Conservation (phyloP, 2,888 invertebrate species). For the Philereme vetulata region DNA sequence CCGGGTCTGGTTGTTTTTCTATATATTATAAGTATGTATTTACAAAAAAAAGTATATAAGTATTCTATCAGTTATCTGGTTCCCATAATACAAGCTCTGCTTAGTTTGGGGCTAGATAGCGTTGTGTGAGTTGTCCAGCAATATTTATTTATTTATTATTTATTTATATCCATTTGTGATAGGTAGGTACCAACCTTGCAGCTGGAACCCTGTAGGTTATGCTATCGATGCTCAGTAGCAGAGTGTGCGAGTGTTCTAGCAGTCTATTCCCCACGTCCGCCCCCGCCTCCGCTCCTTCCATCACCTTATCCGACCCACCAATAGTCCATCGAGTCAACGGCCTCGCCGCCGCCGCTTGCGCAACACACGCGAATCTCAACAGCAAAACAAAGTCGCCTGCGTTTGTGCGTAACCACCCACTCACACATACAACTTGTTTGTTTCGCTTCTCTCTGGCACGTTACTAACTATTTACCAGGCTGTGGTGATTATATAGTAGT, state of each 20-base stretch:
- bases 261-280: not conserved
- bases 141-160: no score
- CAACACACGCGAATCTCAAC: constrained; percentile 82
- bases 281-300: constrained; percentile 47
- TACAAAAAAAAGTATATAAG: no score
- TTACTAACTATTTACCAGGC: constrained; percentile 11
- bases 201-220: not conserved
- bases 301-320: constrained; percentile 24
- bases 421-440: constrained; percentile 46
- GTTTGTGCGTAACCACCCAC: constrained; percentile 55
- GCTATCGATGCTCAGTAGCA: not conserved
- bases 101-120: no score
- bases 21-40: no score
- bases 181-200: no score
- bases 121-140: no score
- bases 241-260: not conserved
- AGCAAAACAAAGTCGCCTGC: constrained; percentile 76
- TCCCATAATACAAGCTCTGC: no score
- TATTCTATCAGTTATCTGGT: no score
- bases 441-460: constrained; percentile 32
- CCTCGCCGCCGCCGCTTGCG: constrained; percentile 76
- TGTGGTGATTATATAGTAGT: constrained; percentile 8
- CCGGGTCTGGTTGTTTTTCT: no score
- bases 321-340: constrained; percentile 69
- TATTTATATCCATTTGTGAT: no score